These are phyloP conservation scores for Strigops habroptila DNA, from an alignment of 2,113 vertebrate genomes.

Conservation along the genomic window DNA sequence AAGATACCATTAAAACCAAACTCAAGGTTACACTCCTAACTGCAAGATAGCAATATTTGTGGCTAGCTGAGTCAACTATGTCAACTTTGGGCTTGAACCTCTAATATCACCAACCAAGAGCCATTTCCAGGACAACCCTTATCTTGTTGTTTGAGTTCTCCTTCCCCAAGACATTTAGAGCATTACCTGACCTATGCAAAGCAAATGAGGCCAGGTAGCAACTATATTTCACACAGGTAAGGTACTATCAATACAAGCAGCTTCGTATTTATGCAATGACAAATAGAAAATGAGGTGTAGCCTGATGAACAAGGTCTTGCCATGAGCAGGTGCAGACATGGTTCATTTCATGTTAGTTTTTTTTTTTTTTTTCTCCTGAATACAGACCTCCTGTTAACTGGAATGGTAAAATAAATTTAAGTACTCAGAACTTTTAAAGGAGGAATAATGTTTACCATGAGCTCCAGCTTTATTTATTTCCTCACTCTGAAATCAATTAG, in stretches of 20 bases:
- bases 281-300: slow-evolving; percentile 50
- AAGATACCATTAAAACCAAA: not conserved
- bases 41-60: not conserved
- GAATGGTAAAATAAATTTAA: slow-evolving; percentile 24
- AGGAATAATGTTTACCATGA: slow-evolving; percentile 4
- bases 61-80: not conserved
- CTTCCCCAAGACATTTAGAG: not conserved
- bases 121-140: not conserved
- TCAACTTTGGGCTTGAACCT: not conserved
- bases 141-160: not conserved
- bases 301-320: slow-evolving; percentile 48
- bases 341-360: not conserved
- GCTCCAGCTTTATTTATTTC: slow-evolving; percentile 19
- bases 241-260: slow-evolving; percentile 17
- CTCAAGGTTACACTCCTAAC: not conserved
- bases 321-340: slow-evolving; percentile 24
- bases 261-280: slow-evolving; percentile 38
- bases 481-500: slow-evolving; percentile 56
- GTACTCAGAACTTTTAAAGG: slow-evolving; percentile 28
- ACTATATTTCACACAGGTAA: not conserved
- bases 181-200: not conserved
- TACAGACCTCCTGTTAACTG: not conserved
- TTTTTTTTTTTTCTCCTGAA: not conserved
- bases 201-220: not conserved
- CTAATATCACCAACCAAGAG: not conserved